These are phyloP conservation scores for Temnothorax nylanderi DNA, from an alignment of 1,140 invertebrate genomes.

Conservation along the genomic window DNA sequence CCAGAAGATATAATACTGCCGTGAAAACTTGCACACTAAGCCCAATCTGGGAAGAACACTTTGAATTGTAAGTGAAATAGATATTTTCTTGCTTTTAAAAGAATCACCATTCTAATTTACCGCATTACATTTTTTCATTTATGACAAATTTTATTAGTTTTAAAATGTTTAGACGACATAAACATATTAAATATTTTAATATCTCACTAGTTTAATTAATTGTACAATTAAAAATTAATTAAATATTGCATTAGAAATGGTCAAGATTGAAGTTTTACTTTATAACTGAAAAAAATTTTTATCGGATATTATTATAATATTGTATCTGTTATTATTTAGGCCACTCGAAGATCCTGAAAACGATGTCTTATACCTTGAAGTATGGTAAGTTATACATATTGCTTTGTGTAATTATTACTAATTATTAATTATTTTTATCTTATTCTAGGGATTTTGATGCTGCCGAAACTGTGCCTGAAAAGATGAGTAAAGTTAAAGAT, in stretches of 20 bases:
- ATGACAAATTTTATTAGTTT: neutral
- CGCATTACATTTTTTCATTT: neutral
- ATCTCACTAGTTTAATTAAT: neutral
- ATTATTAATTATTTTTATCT: slow-evolving; percentile 22
- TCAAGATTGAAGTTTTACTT: neutral
- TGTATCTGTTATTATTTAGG: slow-evolving; percentile 80
- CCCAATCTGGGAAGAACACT: slow-evolving; percentile 98
- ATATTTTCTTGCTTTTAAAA: neutral
- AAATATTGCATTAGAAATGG: neutral
- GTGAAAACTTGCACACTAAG: slow-evolving; percentile 96
- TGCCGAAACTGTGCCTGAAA: slow-evolving; percentile 94
- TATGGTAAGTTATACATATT: slow-evolving; percentile 87
- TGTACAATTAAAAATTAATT: neutral
- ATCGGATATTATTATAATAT: neutral
- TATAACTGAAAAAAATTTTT: neutral
- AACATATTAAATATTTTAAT: slow-evolving; percentile 9
- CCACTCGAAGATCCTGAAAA: slow-evolving; percentile 89
- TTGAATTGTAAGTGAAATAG: slow-evolving; percentile 94
- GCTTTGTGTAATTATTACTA: neutral
- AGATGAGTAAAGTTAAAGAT: slow-evolving; percentile 93
- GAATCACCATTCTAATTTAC: neutral
- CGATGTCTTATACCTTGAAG: slow-evolving; percentile 90
- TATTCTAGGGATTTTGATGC: slow-evolving; percentile 93
- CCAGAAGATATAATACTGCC: slow-evolving; percentile 94
- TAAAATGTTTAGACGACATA: neutral